Percentiles rank a stretch among this genome's conserved stretches.
Evolutionary conservation across 2,888 invertebrate genomes (phyloP).

Genomic region (Pherbina coryleti): DNA sequence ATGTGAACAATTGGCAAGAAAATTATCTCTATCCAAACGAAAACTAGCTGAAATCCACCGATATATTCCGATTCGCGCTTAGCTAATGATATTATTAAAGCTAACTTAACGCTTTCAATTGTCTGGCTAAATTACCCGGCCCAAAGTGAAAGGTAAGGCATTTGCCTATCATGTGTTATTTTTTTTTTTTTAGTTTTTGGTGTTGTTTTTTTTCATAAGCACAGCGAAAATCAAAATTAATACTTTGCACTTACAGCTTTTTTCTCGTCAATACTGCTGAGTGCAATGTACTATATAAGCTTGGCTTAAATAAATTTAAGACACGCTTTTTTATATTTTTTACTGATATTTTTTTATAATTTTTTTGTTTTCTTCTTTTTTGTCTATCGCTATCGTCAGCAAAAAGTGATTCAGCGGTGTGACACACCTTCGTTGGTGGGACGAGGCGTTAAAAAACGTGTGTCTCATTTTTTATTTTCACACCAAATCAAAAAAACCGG

Average conservation of each 20-base stretch:
- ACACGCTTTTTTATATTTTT: neutral
- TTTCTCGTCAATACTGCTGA: neutral
- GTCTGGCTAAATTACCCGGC: neutral
- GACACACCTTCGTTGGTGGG: conserved; percentile 3
- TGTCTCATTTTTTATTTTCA: neutral
- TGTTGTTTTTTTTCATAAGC: neutral
- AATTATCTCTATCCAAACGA: neutral
- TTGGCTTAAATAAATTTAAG: neutral
- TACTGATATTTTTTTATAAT: neutral
- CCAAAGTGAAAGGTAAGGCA: neutral
- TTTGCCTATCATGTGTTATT: neutral
- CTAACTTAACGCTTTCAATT: neutral
- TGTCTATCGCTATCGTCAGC: neutral
- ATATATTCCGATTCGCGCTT: neutral
- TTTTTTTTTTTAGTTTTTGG: too few species aligned
- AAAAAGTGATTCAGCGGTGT: neutral
- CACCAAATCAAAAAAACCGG: neutral
- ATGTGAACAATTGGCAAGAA: too few species aligned
- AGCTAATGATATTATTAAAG: neutral
- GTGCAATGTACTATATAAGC: neutral
- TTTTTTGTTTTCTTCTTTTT: neutral
- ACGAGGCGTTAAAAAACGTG: neutral
- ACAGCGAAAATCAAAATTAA: neutral
- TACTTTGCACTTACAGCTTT: neutral
- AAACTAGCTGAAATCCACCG: neutral